Percentiles rank a stretch among this genome's conserved stretches.
phyloP scores from a whole-genome alignment of 2,113 vertebrate species.

The Orycteropus afer region DNA sequence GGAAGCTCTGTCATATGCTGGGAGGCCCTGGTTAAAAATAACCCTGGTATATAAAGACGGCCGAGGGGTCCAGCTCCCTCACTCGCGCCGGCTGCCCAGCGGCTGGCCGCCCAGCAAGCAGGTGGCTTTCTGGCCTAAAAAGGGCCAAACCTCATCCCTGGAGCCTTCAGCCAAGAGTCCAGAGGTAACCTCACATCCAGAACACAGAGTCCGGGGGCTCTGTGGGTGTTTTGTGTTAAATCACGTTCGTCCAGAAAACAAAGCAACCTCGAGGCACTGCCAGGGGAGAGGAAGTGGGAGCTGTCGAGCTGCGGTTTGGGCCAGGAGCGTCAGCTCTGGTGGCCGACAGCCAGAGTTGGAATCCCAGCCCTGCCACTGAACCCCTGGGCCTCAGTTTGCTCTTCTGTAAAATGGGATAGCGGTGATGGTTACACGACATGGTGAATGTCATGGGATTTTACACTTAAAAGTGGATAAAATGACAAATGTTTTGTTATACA shows the following conservation, averaged over 20 bases:
- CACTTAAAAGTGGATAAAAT: background rate
- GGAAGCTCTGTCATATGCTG: slow-evolving; percentile 94
- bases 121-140: slow-evolving; percentile 70
- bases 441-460: background rate
- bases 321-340: background rate
- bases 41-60: slow-evolving; percentile 94
- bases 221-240: background rate
- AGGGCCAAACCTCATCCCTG: background rate
- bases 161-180: background rate
- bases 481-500: background rate
- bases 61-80: slow-evolving; percentile 88
- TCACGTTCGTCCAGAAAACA: background rate
- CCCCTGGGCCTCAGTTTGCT: background rate
- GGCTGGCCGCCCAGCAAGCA: slow-evolving; percentile 56
- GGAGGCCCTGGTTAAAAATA: slow-evolving; percentile 98
- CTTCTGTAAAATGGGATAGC: background rate
- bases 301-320: background rate
- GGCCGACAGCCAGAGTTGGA: background rate
- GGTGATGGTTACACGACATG: background rate
- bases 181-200: background rate
- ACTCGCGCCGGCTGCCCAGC: slow-evolving; percentile 82
- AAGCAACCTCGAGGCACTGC: background rate
- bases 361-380: background rate
- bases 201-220: background rate
- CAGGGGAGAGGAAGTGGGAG: background rate